phyloP scores from a whole-genome alignment of 1,140 invertebrate genomes.

The Scaptodrosophila lebanonensis region DNA sequence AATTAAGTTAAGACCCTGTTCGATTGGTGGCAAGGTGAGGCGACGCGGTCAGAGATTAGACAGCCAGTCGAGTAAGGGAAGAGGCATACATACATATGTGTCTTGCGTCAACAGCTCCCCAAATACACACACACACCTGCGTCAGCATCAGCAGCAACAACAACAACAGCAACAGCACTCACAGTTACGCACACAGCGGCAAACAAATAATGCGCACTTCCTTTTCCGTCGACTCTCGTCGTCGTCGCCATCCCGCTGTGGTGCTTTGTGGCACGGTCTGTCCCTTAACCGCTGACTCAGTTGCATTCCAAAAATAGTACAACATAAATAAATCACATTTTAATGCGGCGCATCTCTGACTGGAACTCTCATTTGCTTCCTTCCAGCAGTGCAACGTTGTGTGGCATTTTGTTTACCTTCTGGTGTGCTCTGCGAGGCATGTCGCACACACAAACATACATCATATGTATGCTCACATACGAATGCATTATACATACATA shows the following conservation, averaged over 20 bases:
- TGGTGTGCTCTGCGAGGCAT: conserved; percentile 12
- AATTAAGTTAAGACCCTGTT: conserved; percentile 34
- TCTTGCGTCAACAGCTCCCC: neutral
- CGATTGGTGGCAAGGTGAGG: neutral
- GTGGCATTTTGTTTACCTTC: conserved; percentile 37
- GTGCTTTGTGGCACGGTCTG: too few relatives aligned
- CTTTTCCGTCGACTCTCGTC: conserved; percentile 29
- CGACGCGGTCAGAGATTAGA: too few relatives aligned
- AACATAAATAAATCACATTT: conserved; percentile 51
- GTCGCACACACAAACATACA: too few relatives aligned
- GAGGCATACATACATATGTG: too few relatives aligned
- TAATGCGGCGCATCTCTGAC: conserved; percentile 49
- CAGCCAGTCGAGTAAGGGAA: too few relatives aligned
- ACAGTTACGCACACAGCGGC: conserved; percentile 7
- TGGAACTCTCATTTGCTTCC: conserved; percentile 10
- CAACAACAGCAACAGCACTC: neutral
- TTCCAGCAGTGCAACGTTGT: conserved; percentile 2
- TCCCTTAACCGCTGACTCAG: neutral
- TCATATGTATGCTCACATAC: too few relatives aligned
- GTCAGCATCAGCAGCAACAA: neutral
- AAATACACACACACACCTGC: conserved; percentile 22
- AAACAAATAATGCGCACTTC: conserved; percentile 57
- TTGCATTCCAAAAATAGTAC: conserved; percentile 49
- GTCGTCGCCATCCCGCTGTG: neutral
- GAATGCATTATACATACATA: too few relatives aligned